phyloP scores from a whole-genome alignment of 2,888 invertebrate species.

The Dryobota labecula region DNA sequence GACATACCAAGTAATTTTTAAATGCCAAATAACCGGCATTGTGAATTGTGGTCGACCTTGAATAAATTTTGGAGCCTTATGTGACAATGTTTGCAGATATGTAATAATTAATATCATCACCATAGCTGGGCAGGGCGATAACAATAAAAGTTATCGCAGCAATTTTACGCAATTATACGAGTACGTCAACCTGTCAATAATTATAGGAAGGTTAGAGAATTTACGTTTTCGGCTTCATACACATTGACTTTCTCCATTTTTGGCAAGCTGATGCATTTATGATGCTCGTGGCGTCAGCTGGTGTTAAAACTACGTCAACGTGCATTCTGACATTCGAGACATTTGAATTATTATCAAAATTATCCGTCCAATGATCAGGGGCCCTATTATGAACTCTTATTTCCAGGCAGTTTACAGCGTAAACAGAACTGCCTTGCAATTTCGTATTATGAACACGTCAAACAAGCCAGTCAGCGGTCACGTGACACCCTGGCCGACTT shows the following conservation, averaged over 20 bases:
- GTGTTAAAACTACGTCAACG: not conserved
- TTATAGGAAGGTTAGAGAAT: not conserved
- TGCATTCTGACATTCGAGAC: slow-evolving; percentile 15
- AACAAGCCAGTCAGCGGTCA: too few relatives aligned
- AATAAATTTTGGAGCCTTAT: slow-evolving; percentile 3
- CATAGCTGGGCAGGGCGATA: slow-evolving; percentile 24
- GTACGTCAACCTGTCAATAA: slow-evolving; percentile 13
- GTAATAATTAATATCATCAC: slow-evolving; percentile 6
- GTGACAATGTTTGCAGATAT: slow-evolving; percentile 30
- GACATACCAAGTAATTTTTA: not conserved
- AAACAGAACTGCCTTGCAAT: too few relatives aligned
- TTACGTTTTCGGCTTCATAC: slow-evolving; percentile 5
- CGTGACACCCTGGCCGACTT: too few relatives aligned
- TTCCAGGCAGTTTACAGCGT: too few relatives aligned
- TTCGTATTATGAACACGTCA: too few relatives aligned
- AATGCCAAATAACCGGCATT: slow-evolving; percentile 37
- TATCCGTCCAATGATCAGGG: too few relatives aligned
- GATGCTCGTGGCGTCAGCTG: not conserved
- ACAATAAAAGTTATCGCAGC: slow-evolving; percentile 7
- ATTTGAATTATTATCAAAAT: too few relatives aligned
- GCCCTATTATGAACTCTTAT: too few relatives aligned
- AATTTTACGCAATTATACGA: not conserved
- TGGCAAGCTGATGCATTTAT: slow-evolving; percentile 1
- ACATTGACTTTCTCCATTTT: not conserved
- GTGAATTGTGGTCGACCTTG: slow-evolving; percentile 34